A percentile compares a stretch with the other conserved stretches of the same genome.
Evolutionary conservation across 2,113 vertebrate species (phyloP).

Genomic region (Nannobrachium achirus): DNA sequence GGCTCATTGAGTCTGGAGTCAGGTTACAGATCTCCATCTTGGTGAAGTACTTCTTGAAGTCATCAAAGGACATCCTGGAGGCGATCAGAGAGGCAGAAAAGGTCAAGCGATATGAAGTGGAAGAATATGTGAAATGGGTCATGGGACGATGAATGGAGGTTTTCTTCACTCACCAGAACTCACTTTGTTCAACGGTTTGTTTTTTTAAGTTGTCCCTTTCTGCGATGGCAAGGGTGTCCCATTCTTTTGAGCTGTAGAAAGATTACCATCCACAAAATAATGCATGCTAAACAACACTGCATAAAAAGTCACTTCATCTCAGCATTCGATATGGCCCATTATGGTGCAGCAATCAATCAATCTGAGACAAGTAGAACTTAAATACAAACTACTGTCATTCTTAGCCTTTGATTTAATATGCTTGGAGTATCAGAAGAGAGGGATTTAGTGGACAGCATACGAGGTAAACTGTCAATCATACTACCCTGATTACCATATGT

Average conservation of each 20-base stretch:
- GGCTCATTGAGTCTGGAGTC: conserved; percentile 90
- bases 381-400: not conserved
- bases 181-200: conserved; percentile 85
- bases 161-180: conserved; percentile 88
- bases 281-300: not conserved
- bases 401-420: not conserved
- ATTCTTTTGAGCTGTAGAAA: conserved; percentile 85
- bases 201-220: conserved; percentile 89
- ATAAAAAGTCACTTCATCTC: not conserved
- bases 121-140: not conserved
- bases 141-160: not conserved
- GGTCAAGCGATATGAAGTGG: not conserved
- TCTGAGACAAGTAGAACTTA: too few relatives aligned
- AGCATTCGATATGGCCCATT: not conserved
- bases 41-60: conserved; percentile 91
- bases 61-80: conserved; percentile 92
- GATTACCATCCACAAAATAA: not conserved
- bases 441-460: too few relatives aligned
- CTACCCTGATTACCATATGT: too few relatives aligned
- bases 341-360: too few relatives aligned
- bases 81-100: conserved; percentile 14
- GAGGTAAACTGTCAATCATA: too few relatives aligned
- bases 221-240: conserved; percentile 83
- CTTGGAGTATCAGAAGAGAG: too few relatives aligned
- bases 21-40: conserved; percentile 98